These are phyloP conservation scores for Tragulus kanchil DNA, from an alignment of 2,113 vertebrate species.

Conservation along the genomic window DNA sequence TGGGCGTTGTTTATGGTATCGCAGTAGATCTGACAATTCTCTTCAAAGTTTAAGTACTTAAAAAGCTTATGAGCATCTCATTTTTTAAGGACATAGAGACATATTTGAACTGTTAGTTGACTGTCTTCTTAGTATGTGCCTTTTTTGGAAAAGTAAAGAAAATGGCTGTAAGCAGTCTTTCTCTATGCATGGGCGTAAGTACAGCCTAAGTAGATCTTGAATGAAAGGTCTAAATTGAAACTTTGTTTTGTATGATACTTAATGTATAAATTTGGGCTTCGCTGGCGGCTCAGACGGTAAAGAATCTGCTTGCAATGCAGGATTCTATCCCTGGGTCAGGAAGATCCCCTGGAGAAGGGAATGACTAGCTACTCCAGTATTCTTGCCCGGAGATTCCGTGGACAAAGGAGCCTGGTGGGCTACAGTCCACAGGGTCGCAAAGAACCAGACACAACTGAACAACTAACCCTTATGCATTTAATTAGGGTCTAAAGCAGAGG, in stretches of 20 bases:
- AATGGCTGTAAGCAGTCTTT: not conserved
- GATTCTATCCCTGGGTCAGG: not conserved
- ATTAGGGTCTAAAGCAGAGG: not conserved
- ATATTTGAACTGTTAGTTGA: not conserved
- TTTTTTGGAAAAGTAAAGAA: not conserved
- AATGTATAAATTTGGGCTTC: not conserved
- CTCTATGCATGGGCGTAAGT: not conserved
- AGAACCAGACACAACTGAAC: not conserved
- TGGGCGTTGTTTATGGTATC: not conserved
- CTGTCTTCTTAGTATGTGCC: not conserved
- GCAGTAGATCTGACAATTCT: not conserved
- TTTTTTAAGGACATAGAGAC: not conserved
- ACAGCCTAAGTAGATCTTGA: not conserved
- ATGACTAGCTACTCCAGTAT: not conserved
- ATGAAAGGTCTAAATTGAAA: not conserved
- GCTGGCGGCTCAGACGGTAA: not conserved
- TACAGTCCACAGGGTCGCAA: not conserved
- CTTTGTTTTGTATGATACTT: not conserved
- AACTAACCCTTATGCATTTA: not conserved
- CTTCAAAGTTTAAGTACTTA: slow-evolving; percentile 2
- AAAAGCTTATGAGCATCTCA: not conserved
- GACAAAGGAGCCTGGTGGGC: not conserved
- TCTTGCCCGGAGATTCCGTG: not conserved
- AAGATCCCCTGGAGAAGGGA: not conserved
- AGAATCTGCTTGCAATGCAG: not conserved